Evolutionary conservation across 2,888 invertebrate species (phyloP), one percentile per base, ranked within the genome.

Genomic region (Tachina grossa): DNA sequence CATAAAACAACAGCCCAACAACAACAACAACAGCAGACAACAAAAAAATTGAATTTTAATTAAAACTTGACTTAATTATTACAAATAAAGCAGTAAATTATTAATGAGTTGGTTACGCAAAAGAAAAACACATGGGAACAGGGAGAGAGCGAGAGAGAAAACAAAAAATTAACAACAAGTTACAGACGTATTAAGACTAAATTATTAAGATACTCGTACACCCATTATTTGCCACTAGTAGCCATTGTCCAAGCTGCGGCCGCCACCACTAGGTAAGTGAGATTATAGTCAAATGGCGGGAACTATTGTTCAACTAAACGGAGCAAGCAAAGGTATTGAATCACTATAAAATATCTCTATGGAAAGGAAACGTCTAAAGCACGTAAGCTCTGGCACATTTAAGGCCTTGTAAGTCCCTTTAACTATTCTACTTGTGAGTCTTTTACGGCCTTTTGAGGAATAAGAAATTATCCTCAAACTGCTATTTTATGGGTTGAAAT

Each of bases 11-110:
- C 39, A 39, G 1, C 43, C 2, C 31, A 55, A 49, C 6, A n/a
- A 31, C 19, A 57, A 55, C 47, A 31, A 8, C 22, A 22, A 49
- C 63, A 13, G 1, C 3, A 59, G 8, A 14, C 31, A 31, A 22
- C 1, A 53, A 80, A 80, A 84, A 72, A 53, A 76, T 76, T 84
- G 61, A 81, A 66, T 77, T 81, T 84, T 84, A 81, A 84, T 84
- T 77, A 84, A 68, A 84, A 84, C 59, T 61, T 84, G 47, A 75
- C 55, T 63, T 65, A 77, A 77, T 81, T 81, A 77, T 72, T 71
- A 22, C 31, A 74, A 76, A 57, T 76, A 68, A 83, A 78, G 77
- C 66, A 68, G 14, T 72, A 14, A 51, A 71, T 66, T 72, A 49
- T 66, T 77, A 77, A 83, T 72, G 72, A 72, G 71, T 66, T 83